Percentiles rank a stretch among this genome's conserved stretches.
These are phyloP conservation scores for Hydrolagus affinis DNA, from an alignment of 2,113 vertebrate genomes.

Conservation along the genomic window DNA sequence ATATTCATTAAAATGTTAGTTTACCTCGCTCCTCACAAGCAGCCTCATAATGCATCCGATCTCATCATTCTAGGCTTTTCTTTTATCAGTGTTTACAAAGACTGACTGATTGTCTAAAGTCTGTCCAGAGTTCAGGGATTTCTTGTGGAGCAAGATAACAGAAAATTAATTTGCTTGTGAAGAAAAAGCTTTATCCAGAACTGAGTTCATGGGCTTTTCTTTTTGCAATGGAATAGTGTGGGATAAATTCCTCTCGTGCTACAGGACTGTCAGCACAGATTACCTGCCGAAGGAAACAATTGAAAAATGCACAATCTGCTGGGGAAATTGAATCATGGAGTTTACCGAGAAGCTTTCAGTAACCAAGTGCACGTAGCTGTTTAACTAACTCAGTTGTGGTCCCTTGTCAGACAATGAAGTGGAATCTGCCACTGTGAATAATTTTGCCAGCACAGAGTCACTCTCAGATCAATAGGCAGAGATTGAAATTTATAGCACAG, in stretches of 20 bases:
- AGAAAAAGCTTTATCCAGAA: not conserved
- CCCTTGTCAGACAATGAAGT: not conserved
- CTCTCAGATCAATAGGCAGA: not conserved
- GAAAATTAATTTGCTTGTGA: not conserved
- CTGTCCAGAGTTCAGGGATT: not conserved
- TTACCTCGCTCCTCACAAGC: not conserved
- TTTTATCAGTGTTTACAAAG: constrained; percentile 2
- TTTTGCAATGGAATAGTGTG: not conserved
- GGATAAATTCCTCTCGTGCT: not conserved
- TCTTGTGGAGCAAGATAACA: not conserved
- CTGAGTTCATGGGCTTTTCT: not conserved
- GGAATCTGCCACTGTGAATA: not conserved
- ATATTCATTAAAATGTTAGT: not conserved
- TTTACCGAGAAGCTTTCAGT: not conserved
- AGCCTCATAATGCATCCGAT: not conserved
- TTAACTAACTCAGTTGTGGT: not conserved
- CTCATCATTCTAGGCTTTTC: not conserved
- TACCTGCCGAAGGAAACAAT: not conserved
- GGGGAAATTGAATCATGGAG: not conserved
- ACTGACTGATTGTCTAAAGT: not conserved
- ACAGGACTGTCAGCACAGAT: not conserved
- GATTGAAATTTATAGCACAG: not conserved
- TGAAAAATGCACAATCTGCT: not conserved
- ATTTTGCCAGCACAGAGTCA: not conserved
- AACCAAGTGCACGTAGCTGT: not conserved